A percentile compares a stretch with the other conserved stretches of the same genome.
These are phyloP conservation scores for Peromyscus aztecus DNA, from an alignment of 2,797 vertebrate genomes.

Conservation along the genomic window DNA sequence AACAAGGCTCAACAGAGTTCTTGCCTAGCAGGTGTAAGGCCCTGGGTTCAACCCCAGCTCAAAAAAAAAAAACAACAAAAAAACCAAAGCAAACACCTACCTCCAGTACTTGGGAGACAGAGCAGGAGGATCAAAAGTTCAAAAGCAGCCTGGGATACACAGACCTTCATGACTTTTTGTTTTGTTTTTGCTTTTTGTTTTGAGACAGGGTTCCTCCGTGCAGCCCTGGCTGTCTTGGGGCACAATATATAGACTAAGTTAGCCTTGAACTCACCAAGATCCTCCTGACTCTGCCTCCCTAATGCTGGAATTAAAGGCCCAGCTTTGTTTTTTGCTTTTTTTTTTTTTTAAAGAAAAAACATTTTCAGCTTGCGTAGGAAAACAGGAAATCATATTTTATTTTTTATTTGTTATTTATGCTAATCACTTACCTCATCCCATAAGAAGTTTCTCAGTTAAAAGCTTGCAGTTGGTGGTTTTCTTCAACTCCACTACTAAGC, in stretches of 20 bases:
- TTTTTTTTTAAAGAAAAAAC: not conserved
- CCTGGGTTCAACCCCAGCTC: not conserved
- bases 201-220: not conserved
- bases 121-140: not conserved
- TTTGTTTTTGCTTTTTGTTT: not conserved
- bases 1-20: not conserved
- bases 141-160: not conserved
- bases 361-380: not conserved
- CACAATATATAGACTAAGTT: not conserved
- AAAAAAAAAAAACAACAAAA: not conserved
- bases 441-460: not conserved
- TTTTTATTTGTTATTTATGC: not conserved
- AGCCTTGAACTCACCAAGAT: not conserved
- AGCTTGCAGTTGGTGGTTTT: not conserved
- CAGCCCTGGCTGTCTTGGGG: not conserved
- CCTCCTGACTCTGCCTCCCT: not conserved
- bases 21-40: not conserved
- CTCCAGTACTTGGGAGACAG: not conserved
- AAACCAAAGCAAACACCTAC: not conserved
- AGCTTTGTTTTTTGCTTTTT: not conserved
- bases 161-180: not conserved
- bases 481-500: not conserved
- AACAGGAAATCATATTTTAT: not conserved
- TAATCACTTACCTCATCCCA: not conserved
- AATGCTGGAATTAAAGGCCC: not conserved